Base-by-base conservation (phyloP, 1,140 invertebrate genomes). In the Scylla paramamosain region DNA sequence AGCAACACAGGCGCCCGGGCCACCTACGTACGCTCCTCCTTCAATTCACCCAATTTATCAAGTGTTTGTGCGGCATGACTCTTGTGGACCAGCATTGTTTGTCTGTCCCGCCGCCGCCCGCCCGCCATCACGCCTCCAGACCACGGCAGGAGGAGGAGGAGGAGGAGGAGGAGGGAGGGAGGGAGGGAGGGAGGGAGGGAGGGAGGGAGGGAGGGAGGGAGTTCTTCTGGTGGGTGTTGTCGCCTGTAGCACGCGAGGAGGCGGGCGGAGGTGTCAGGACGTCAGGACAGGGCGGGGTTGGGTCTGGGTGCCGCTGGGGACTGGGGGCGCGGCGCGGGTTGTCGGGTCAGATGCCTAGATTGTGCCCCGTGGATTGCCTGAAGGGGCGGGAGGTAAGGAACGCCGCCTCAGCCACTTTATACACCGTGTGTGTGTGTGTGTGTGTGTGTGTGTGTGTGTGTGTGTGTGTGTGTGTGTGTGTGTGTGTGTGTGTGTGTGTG, bases 31-130 rank as follows among this genome's bases (percentile, higher is more conserved):
- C 6, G 20, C 67, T 6, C 67, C 67, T 77, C 67, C 67, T 77
- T 77, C 67, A 77, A 77, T 77, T 77, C 67, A n/a, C 20, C 67
- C n/a, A 77, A 77, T 77, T 25, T n/a, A 77, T n/a, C 67, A 77
- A 77, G 67, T 77, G 67, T 77, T 77, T 77, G 67, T n/a, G 67
- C 67, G 67, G 67, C 67, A 77, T 77, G 67, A 77, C 67, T 77
- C n/a, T 77, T n/a, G 67, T 77, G 67, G n/a, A 77, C 67, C 67
- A 6, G 67, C 67, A 77, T 77, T 77, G 67, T 77, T 77, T 77
- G 67, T 77, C 52, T 20, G 67, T 77, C 67, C 67, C 67, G 10
- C 52, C 52, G 39, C 52, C 52, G 10, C 52, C 10, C 16, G 12
- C 52, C 3, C 52, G 2, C 52, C 52, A 59, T 20, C 52, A 39